Base-by-base conservation (phyloP, 2,888 invertebrate species). In the Graphium colonna region DNA sequence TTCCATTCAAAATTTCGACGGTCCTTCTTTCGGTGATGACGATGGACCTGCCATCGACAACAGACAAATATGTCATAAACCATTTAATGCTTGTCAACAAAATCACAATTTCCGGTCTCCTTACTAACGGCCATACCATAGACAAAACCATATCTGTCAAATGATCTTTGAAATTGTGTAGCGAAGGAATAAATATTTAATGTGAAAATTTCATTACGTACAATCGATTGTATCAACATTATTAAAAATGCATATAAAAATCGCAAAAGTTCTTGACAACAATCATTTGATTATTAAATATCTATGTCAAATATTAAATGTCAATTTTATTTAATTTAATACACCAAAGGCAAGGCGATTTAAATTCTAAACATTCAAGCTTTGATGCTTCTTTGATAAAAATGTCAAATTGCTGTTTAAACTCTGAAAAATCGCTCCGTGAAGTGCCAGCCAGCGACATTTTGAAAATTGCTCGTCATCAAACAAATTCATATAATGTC, bases 161-260 rank as follows among this genome's bases (percentile, higher is more conserved):
- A 55, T 57, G 58, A 57, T 67, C 65, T 68, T 71, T 73, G 72
- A 64, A 64, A 69, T 61, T 70, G 73, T 73, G 73, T 73, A 73
- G 68, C 67, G 53, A 57, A 53, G 53, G 38, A 36, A 12, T 16
- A 31, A 43, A 33, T 31, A 41, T 16, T 21, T 31, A 16, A 4
- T 16, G 12, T 17, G 16, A 15, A 10, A 21, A n/a, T 13, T 15
- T 33, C 33, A n/a, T 36, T 13, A 17, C 7, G 18, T 45, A 5
- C 7, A 26, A 12, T 43, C 21, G 17, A 13, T 18, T 16, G 39
- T 48, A 21, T 28, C 26, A 40, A 9, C 12, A 16, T 47, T 18
- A 13, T 38, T 38, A 46, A 41, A 41, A 16, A 49, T 38, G 12
- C 7, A 9, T 38, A 41, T 18, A 43, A 50, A 49, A 48, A 39